Conservation (phyloP, 53 echinoderm and acorn worm genomes). For the Echinometra lucunter region DNA sequence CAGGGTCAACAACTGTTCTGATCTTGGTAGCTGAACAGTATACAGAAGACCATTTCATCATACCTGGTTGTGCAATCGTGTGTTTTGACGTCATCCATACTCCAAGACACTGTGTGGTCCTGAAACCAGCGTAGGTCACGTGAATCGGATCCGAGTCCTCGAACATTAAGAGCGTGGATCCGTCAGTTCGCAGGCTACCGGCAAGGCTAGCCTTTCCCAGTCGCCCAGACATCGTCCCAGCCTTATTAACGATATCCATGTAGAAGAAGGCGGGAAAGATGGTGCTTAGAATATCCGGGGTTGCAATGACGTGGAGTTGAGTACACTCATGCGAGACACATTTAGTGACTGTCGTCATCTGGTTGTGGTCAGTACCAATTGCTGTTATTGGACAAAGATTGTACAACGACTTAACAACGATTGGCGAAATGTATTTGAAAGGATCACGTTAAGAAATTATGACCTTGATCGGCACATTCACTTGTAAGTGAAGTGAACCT, state of each 20-base stretch:
- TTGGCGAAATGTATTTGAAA: too few relatives aligned
- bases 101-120: conserved; percentile 16
- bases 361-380: conserved; percentile 33
- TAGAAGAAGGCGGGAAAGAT: conserved; percentile 11
- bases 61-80: not conserved
- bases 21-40: too few relatives aligned
- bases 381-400: conserved; percentile 13
- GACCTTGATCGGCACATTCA: too few relatives aligned
- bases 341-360: conserved; percentile 11
- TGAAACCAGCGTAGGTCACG: conserved; percentile 42
- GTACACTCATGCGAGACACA: conserved; percentile 9
- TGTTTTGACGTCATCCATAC: conserved; percentile 7
- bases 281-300: conserved; percentile 29
- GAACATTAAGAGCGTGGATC: conserved; percentile 45
- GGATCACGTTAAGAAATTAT: too few relatives aligned
- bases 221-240: conserved; percentile 2
- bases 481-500: too few relatives aligned
- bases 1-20: too few relatives aligned
- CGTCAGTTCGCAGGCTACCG: conserved; percentile 12
- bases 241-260: not conserved
- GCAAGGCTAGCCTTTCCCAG: not conserved
- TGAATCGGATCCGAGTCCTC: conserved; percentile 47
- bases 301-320: conserved; percentile 26
- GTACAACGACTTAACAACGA: too few relatives aligned
- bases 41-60: not conserved